These are phyloP conservation scores for Pteronotus mesoamericanus DNA, from an alignment of 2,797 vertebrate genomes.

Conservation along the genomic window DNA sequence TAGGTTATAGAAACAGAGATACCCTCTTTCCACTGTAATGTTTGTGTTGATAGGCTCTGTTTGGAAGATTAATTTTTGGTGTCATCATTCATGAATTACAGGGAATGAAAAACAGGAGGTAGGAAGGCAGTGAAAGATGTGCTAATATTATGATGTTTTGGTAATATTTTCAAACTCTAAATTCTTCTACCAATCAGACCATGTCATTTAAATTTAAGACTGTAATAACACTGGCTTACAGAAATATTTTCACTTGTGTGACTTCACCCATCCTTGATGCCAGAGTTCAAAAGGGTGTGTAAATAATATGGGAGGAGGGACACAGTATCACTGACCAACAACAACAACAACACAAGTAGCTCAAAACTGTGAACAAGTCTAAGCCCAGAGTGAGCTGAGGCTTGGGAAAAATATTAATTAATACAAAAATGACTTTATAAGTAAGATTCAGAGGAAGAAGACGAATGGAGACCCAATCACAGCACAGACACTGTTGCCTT, in stretches of 20 bases:
- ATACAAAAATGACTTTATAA: background rate
- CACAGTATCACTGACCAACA: background rate
- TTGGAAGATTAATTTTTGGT: constrained; percentile 61
- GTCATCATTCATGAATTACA: constrained; percentile 62
- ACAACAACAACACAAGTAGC: background rate
- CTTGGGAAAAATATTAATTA: background rate
- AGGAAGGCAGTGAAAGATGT: constrained; percentile 29
- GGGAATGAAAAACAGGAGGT: constrained; percentile 54
- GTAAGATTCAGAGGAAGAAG: background rate
- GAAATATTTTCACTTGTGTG: constrained; percentile 54
- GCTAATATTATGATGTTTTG: constrained; percentile 32
- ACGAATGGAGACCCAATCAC: background rate
- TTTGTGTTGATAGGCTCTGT: constrained; percentile 59
- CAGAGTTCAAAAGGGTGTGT: constrained; percentile 57
- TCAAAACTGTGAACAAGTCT: background rate
- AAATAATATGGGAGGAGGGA: background rate
- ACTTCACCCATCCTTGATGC: constrained; percentile 35
- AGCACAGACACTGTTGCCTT: background rate
- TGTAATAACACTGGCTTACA: constrained; percentile 46
- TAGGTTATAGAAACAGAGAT: constrained; percentile 67
- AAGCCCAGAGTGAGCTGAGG: background rate
- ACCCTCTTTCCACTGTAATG: constrained; percentile 48
- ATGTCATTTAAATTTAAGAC: constrained; percentile 63
- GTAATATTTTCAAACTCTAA: constrained; percentile 48
- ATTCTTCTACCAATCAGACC: constrained; percentile 25